Percentiles rank a stretch among this genome's conserved stretches.
These are phyloP conservation scores for Gymnobelideus leadbeateri DNA, from an alignment of 2,113 vertebrate species.

Conservation along the genomic window DNA sequence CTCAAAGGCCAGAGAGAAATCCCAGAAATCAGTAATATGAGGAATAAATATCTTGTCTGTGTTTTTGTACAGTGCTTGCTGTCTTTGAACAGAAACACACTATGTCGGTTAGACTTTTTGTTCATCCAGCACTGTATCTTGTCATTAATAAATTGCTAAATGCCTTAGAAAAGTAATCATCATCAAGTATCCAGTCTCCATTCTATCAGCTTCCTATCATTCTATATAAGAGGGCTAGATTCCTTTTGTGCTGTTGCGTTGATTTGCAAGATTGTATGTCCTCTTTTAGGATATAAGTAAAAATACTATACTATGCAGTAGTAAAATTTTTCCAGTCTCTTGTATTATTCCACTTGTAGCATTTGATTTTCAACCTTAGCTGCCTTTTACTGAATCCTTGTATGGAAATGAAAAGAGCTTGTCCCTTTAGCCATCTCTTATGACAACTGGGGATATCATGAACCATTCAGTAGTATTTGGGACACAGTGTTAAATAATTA, in stretches of 20 bases:
- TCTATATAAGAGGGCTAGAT: not conserved
- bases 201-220: too few relatives aligned
- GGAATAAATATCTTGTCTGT: not conserved
- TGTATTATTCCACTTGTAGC: slow-evolving; percentile 40
- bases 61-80: not conserved
- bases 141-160: not conserved
- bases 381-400: slow-evolving; percentile 68
- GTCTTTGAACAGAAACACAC: not conserved
- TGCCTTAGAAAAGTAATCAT: not conserved
- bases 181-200: not conserved
- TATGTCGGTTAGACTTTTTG: not conserved
- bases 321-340: slow-evolving; percentile 16
- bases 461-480: slow-evolving; percentile 42
- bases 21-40: not conserved
- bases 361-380: slow-evolving; percentile 58
- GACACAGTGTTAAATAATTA: slow-evolving; percentile 61
- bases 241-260: slow-evolving; percentile 1
- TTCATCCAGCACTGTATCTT: not conserved
- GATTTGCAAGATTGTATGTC: slow-evolving; percentile 17
- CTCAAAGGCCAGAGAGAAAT: slow-evolving; percentile 10
- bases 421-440: slow-evolving; percentile 86
- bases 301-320: slow-evolving; percentile 27
- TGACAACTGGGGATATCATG: slow-evolving; percentile 82
- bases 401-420: slow-evolving; percentile 84
- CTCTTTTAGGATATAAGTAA: slow-evolving; percentile 12